phyloP scores from a whole-genome alignment of 2,113 vertebrate genomes.

The Caranx ignobilis region DNA sequence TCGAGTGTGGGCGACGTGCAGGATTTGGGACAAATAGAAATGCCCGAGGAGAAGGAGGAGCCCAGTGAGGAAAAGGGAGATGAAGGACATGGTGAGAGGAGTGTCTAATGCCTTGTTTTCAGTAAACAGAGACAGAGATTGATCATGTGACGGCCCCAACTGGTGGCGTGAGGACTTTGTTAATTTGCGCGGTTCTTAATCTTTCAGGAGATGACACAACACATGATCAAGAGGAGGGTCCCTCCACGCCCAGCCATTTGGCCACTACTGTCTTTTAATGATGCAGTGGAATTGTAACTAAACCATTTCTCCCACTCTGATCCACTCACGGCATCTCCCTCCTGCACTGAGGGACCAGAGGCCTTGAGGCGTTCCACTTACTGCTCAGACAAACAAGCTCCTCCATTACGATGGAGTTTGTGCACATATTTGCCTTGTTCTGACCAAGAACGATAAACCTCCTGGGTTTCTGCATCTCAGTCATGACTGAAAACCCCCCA shows the following conservation, averaged over 20 bases:
- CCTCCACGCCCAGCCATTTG: slow-evolving; percentile 55
- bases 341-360: slow-evolving; percentile 29
- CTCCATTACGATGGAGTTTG: slow-evolving; percentile 67
- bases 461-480: slow-evolving; percentile 19
- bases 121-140: slow-evolving; percentile 2
- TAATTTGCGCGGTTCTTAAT: slow-evolving; percentile 25
- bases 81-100: slow-evolving; percentile 52
- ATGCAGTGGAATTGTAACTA: slow-evolving; percentile 22
- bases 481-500: slow-evolving; percentile 15
- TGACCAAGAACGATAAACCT: slow-evolving; percentile 55
- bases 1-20: slow-evolving; percentile 61
- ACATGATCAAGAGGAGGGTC: slow-evolving; percentile 54
- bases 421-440: slow-evolving; percentile 74
- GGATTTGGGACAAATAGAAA: slow-evolving; percentile 64
- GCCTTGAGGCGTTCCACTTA: slow-evolving; percentile 54
- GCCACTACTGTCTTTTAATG: slow-evolving; percentile 59
- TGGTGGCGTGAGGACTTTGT: not conserved
- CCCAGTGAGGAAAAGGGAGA: slow-evolving; percentile 54
- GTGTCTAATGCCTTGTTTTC: not conserved
- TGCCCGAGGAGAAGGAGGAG: slow-evolving; percentile 56
- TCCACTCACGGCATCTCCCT: slow-evolving; percentile 36
- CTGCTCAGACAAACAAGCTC: slow-evolving; percentile 79
- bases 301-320: slow-evolving; percentile 39
- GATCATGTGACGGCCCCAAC: not conserved
- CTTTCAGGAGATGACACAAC: slow-evolving; percentile 59